Evolutionary conservation across 2,888 invertebrate species (phyloP), one percentile per base, ranked within the genome.

Genomic region (Allacma fusca): DNA sequence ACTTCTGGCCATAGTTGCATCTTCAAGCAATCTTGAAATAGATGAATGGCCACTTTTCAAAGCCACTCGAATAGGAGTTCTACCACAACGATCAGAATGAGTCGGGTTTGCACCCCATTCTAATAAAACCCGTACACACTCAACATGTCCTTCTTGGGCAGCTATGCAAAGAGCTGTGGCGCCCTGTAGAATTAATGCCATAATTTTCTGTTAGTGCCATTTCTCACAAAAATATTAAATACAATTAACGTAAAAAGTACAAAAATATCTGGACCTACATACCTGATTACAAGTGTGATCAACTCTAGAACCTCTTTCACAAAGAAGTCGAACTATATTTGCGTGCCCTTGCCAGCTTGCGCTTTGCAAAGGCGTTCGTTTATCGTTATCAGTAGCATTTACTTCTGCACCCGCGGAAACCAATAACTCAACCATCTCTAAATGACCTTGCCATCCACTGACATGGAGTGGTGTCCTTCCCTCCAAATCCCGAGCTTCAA

Each of bases 291-390:
- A 97, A 0, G 94, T 93, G 84, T 96, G 96, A 87, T 96, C 92
- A 23, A 95, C 93, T 76, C 90, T 87, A 0, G 97, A 96, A 5
- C 94, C 94, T 84, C 91, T 91, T 85, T 92, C 91, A 65, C 97
- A 88, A 19, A 95, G 88, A 57, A 95, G 88, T 78, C 92, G 90
- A 82, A 97, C 94, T 59, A 95, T 95, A 70, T 91, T 90, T 57
- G 92, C 91, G 85, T 97, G 94, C 0, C 97, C 97, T 86, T 97
- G 95, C 97, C 97, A 97, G 73, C 96, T 75, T 21, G 97, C 97
- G 44, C 96, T 96, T 88, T 97, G 97, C 80, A 97, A 88, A 0
- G 97, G 95, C 0, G 96, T 96, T 78, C 97, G 90, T 81, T 91
- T 91, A 87, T 96, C 95, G 81, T 93, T 90, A 88, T 96, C 96